Evolutionary conservation across 2,113 vertebrate genomes (phyloP).

Genomic region (Stegastes partitus): DNA sequence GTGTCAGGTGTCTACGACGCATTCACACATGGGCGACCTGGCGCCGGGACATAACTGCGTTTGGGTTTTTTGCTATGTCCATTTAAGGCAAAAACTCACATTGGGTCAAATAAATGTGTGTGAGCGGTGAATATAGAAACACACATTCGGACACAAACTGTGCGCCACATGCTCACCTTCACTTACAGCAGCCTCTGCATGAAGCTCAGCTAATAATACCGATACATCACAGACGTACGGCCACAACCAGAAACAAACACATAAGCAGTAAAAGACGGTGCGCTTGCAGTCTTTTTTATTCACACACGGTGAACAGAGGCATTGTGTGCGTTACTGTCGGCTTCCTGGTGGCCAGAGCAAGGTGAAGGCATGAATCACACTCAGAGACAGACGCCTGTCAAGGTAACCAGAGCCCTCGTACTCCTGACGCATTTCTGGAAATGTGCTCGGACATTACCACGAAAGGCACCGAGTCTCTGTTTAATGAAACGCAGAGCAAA

Average conservation of each 20-base stretch:
- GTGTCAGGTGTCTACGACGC: background rate
- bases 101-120: slow-evolving; percentile 7
- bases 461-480: too few species aligned
- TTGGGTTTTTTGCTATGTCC: background rate
- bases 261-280: background rate
- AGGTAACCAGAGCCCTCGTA: background rate
- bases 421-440: too few species aligned
- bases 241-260: background rate
- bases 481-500: too few species aligned
- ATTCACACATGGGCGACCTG: background rate
- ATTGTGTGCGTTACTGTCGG: background rate
- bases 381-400: background rate
- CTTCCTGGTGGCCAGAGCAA: background rate
- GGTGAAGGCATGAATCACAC: slow-evolving; percentile 3
- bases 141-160: background rate
- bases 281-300: background rate
- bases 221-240: slow-evolving; percentile 13
- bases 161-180: background rate
- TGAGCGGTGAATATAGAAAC: background rate
- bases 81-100: slow-evolving; percentile 39
- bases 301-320: background rate
- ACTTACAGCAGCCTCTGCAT: background rate
- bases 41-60: background rate
- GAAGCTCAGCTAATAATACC: slow-evolving; percentile 8
- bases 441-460: too few species aligned